These are phyloP conservation scores for Aporrectodea caliginosa DNA, from an alignment of 1,140 invertebrate species.

Conservation along the genomic window DNA sequence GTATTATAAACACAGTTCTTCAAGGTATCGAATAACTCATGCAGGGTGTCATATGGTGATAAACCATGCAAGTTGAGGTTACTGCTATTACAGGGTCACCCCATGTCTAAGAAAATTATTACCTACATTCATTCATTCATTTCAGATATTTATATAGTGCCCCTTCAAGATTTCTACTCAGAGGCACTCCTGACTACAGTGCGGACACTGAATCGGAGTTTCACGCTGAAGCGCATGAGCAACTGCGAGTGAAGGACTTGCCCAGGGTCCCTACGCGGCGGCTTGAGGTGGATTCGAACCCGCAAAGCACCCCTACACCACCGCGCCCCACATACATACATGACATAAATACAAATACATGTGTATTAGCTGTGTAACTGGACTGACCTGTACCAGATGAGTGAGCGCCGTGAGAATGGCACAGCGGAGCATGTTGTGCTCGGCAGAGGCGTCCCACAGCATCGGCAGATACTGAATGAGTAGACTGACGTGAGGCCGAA, in stretches of 20 bases:
- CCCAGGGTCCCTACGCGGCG: too few species aligned
- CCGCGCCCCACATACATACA: too few species aligned
- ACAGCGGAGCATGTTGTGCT: constrained; percentile 85
- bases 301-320: too few species aligned
- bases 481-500: constrained; percentile 65
- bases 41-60: background rate
- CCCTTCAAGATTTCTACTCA: too few species aligned
- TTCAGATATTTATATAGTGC: too few species aligned
- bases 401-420: constrained; percentile 82
- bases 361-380: background rate
- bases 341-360: too few species aligned
- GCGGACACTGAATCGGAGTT: too few species aligned
- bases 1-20: background rate
- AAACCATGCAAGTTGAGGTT: background rate
- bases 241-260: too few species aligned
- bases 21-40: background rate
- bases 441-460: constrained; percentile 79
- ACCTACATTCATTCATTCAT: background rate
- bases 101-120: background rate
- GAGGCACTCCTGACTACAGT: too few species aligned
- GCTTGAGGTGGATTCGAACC: too few species aligned
- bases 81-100: background rate
- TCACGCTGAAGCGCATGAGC: too few species aligned
- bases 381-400: constrained; percentile 69
- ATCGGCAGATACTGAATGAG: constrained; percentile 78